Percentiles rank a stretch among this genome's conserved stretches.
Conservation (phyloP, 1,140 invertebrate genomes). For the Saxidomus purpurata region DNA sequence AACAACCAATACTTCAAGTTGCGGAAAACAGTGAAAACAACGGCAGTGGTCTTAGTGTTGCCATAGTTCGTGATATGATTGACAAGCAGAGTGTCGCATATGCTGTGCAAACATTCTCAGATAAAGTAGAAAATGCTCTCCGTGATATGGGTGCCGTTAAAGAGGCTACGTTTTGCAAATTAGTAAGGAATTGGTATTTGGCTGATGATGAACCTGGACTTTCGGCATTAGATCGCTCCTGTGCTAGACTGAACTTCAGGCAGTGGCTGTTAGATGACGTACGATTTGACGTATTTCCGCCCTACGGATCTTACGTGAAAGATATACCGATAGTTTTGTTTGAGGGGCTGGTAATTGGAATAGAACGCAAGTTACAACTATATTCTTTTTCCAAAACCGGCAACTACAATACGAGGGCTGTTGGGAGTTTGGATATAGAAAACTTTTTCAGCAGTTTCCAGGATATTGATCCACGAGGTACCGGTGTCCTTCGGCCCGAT, state of each 20-base stretch:
- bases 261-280: background rate
- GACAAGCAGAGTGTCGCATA: constrained; percentile 23
- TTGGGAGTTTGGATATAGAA: constrained; percentile 47
- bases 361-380: constrained; percentile 56
- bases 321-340: background rate
- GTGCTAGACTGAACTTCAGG: background rate
- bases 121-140: background rate
- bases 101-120: background rate
- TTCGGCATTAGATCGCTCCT: background rate
- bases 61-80: constrained; percentile 11
- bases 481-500: constrained; percentile 54
- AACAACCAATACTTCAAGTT: constrained; percentile 17
- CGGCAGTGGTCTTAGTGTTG: background rate
- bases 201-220: background rate
- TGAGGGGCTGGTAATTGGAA: constrained; percentile 28
- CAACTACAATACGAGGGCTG: constrained; percentile 42
- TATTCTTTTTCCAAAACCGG: constrained; percentile 42
- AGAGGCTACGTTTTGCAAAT: background rate
- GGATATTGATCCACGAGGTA: constrained; percentile 54
- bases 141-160: background rate
- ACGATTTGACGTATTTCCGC: background rate
- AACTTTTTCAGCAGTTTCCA: constrained; percentile 63
- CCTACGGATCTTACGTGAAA: background rate
- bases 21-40: constrained; percentile 50
- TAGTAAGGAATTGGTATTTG: constrained; percentile 6